A percentile compares a stretch with the other conserved stretches of the same genome.
Evolutionary conservation across 2,888 invertebrate species (phyloP).

Genomic region (Eucera pruinosa): DNA sequence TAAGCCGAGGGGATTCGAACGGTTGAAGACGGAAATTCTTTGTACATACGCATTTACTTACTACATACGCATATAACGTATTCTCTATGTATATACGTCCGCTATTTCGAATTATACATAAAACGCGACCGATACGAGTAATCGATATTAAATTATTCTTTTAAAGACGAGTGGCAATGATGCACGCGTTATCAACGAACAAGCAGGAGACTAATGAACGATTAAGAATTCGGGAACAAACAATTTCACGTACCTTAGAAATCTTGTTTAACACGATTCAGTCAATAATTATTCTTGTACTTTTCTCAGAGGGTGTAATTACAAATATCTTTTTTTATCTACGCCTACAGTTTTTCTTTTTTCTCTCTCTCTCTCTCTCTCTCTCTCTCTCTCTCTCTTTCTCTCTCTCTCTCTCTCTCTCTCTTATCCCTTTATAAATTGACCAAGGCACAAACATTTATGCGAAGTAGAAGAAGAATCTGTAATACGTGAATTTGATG

Average conservation of each 20-base stretch:
- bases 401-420: no score
- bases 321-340: conserved; percentile 35
- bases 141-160: conserved; percentile 7
- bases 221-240: no score
- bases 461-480: conserved; percentile 48
- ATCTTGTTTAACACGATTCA: conserved; percentile 6
- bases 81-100: not conserved
- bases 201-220: conserved; percentile 2
- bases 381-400: not conserved
- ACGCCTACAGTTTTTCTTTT: conserved; percentile 13
- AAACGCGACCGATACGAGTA: conserved; percentile 2
- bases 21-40: no score
- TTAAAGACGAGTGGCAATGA: conserved; percentile 31
- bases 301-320: conserved; percentile 30
- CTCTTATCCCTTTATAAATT: conserved; percentile 35
- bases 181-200: conserved; percentile 9
- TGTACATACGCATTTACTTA: conserved; percentile 5
- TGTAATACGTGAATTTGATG: conserved; percentile 16
- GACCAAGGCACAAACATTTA: conserved; percentile 61
- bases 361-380: not conserved
- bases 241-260: conserved; percentile 20
- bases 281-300: conserved; percentile 29
- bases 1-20: no score
- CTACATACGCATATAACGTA: conserved; percentile 4
- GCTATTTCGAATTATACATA: conserved; percentile 13